Evolutionary conservation across 2,888 invertebrate genomes (phyloP), one percentile per base, ranked within the genome.

Genomic region (Latrodectus elegans): DNA sequence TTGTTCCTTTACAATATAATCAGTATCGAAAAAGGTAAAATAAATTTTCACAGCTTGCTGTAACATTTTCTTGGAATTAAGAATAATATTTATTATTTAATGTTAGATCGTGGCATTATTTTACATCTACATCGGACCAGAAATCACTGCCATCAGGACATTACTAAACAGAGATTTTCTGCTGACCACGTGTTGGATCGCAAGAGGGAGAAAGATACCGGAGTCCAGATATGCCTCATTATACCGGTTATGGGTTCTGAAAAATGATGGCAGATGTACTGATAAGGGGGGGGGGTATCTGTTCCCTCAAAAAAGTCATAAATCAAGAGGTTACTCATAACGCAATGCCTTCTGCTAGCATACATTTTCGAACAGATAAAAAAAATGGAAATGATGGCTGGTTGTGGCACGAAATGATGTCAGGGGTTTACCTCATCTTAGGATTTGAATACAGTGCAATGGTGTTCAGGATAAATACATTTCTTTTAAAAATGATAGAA

Each of bases 241-340:
- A 84, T 77, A 60, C 60, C 14, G 6, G 60, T 60, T 60, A 75
- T 65, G 65, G 60, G 60, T 75, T 64, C 38, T 11, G 51, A 84
- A 72, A 74, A 67, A 74, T 81, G 73, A 71, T 76, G 70, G 74
- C 68, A 70, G 84, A 84, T 84, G 64, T 9, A 22, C 64, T n/a
- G 77, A 78, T 78, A 84, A 84, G 71, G 15, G 49, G 17, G 17
- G 84, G 77, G 49, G 51, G 70, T 81, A 81, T 86, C 86, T 86
- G 81, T 72, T 75, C 53, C 49, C 55, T 17, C 71, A 76, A 81
- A 86, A 86, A 79, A 76, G 49, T 76, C 76, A 86, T 86, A 86
- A 81, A 86, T 86, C 86, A 81, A 72, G 70, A 81, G 86, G 79
- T 86, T 86, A 86, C 79, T 86, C 86, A 86, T 80, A 80, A 80